Conservation (phyloP, 1,140 invertebrate genomes). For the Tetramorium simillimum region DNA sequence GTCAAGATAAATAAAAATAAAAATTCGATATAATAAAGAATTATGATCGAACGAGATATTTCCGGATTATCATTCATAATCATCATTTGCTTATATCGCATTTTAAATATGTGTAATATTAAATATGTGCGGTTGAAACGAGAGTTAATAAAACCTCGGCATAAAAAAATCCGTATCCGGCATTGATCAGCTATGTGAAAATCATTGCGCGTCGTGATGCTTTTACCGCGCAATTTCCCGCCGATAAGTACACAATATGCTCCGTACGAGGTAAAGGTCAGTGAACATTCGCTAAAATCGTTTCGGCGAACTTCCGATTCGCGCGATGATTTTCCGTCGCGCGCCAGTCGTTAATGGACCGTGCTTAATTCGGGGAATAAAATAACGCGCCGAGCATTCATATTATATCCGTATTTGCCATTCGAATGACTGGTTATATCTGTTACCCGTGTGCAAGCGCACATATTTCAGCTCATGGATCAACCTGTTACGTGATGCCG, state of each 20-base stretch:
- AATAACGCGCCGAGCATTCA: constrained; percentile 27
- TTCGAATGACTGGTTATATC: constrained; percentile 38
- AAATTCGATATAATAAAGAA: not conserved
- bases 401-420: constrained; percentile 45
- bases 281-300: constrained; percentile 35
- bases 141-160: not conserved
- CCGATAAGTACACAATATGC: constrained; percentile 51
- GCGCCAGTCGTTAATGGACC: constrained; percentile 47
- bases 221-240: constrained; percentile 46
- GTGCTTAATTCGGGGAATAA: constrained; percentile 51
- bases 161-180: not conserved
- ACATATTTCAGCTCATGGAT: not conserved
- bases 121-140: not conserved
- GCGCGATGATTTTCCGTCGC: constrained; percentile 42
- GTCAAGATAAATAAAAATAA: not conserved
- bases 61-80: not conserved
- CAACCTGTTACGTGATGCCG: constrained; percentile 45
- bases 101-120: not conserved
- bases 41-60: not conserved
- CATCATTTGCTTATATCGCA: not conserved
- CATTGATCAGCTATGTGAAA: constrained; percentile 2
- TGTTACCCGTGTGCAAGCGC: constrained; percentile 28
- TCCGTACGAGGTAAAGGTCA: constrained; percentile 28
- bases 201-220: constrained; percentile 28
- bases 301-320: constrained; percentile 37